phyloP scores from a whole-genome alignment of 2,888 invertebrate species.

The Acleris literana region DNA sequence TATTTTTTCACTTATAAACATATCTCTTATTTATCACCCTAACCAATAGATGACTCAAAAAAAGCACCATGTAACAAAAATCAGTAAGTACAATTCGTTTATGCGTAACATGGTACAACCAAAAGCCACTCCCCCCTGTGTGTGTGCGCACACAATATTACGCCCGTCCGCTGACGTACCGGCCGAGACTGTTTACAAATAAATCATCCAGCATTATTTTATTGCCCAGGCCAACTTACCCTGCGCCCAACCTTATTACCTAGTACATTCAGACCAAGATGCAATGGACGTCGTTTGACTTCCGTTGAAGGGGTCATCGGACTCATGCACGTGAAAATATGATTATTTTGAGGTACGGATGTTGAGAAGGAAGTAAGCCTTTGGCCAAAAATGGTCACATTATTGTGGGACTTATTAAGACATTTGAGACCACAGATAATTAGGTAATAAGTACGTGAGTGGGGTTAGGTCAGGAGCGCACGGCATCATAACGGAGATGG shows the following conservation, averaged over 20 bases:
- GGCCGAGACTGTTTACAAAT: conserved; percentile 77
- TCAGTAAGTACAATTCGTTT: too few species aligned
- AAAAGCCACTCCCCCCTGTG: conserved; percentile 21
- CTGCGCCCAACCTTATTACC: conserved; percentile 9
- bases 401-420: neutral
- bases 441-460: too few species aligned
- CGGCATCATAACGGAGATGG: too few species aligned
- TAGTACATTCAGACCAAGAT: conserved; percentile 6
- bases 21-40: too few species aligned
- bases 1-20: too few species aligned
- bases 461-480: too few species aligned
- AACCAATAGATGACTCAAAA: too few species aligned
- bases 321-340: conserved; percentile 56
- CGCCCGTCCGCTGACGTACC: conserved; percentile 67
- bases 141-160: conserved; percentile 39
- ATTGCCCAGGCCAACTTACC: conserved; percentile 60
- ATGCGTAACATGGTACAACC: too few species aligned
- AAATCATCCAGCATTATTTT: conserved; percentile 79
- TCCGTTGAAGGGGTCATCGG: conserved; percentile 49
- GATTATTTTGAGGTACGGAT: conserved; percentile 55
- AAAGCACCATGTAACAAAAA: too few species aligned
- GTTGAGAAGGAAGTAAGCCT: conserved; percentile 48
- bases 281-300: conserved; percentile 41
- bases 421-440: neutral
- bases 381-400: conserved; percentile 10